Base-by-base conservation (phyloP, 1,140 invertebrate species). In the Drosophila pseudoobscura region DNA sequence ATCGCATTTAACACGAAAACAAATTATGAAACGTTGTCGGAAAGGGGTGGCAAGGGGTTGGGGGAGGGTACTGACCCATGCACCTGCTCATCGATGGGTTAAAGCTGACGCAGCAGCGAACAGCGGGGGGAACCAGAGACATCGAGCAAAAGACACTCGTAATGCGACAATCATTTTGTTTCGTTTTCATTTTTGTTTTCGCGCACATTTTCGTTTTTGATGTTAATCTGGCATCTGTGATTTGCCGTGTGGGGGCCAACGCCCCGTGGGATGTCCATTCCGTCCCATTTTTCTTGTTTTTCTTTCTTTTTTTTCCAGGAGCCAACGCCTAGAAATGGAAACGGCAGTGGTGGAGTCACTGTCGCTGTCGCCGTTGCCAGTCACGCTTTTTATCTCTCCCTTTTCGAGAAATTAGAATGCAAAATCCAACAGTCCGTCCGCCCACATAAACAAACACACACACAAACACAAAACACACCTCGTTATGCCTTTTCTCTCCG, bases 291-390 rank as follows among this genome's bases (percentile, higher is more conserved):
- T 29, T 3, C 9, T 50, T 44, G 31, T 43, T 22, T 29, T 26
- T 15, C 31, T 29, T 24, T 20, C 8, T 17, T 60, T 29, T 31
- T 22, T 31, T 41, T 15, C 54, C 57, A 66, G 54, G 62, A 76
- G 78, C 82, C 80, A 85, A 85, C 80, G 80, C 82, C 82, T 82
- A 82, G 78, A 85, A 80, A 87, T 51, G 73, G 51, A 61, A 59
- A 59, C 22, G 51, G 56, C 50, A 65, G 64, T 52, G 50, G 52
- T 60, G 51, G 62, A 75, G 73, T 51, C 20, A 43, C 53, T 44
- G 71, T 39, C 35, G 35, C 53, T 44, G 71, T 39, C 35, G 35
- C 9, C 35, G 9, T 11, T 11, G 3, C 11, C 35, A 39, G 35
- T 64, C 69, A 54, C 70, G 70, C 46, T 63, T 72, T 56, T 43